These are phyloP conservation scores for Furcifer pardalis DNA, from an alignment of 2,797 vertebrate genomes.

Conservation along the genomic window DNA sequence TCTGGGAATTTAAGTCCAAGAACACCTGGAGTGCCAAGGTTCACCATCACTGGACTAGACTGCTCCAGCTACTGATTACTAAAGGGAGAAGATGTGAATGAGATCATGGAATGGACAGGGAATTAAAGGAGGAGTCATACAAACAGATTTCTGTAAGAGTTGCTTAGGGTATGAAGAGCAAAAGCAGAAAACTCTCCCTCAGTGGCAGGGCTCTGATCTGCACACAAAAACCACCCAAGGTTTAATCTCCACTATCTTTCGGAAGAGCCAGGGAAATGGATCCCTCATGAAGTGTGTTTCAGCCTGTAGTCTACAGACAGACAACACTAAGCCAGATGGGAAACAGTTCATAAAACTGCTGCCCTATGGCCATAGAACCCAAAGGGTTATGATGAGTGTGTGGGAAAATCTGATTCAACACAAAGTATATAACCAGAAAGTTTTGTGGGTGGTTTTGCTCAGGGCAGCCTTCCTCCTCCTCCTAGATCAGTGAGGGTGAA, in stretches of 20 bases:
- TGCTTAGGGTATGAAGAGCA: neutral
- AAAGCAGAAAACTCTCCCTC: neutral
- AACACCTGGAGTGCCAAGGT: too few species aligned
- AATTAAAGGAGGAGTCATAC: neutral
- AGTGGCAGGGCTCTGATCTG: too few species aligned
- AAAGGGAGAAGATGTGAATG: neutral
- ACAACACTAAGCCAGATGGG: neutral
- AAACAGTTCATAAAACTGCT: neutral
- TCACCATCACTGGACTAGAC: too few species aligned
- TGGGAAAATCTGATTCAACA: neutral
- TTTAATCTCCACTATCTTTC: neutral
- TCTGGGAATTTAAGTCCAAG: too few species aligned
- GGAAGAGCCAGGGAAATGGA: neutral
- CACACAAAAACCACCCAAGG: too few species aligned
- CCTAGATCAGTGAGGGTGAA: too few species aligned
- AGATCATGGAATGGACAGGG: neutral
- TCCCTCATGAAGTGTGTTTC: neutral
- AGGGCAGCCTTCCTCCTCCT: neutral
- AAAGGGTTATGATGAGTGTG: neutral
- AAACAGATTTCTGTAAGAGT: neutral
- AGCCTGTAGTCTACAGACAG: neutral
- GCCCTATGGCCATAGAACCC: neutral
- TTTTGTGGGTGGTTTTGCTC: neutral
- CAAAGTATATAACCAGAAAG: neutral
- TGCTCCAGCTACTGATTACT: neutral